A percentile compares a stretch with the other conserved stretches of the same genome.
phyloP scores from a whole-genome alignment of 2,888 invertebrate species.

The Diplazon laetatorius region DNA sequence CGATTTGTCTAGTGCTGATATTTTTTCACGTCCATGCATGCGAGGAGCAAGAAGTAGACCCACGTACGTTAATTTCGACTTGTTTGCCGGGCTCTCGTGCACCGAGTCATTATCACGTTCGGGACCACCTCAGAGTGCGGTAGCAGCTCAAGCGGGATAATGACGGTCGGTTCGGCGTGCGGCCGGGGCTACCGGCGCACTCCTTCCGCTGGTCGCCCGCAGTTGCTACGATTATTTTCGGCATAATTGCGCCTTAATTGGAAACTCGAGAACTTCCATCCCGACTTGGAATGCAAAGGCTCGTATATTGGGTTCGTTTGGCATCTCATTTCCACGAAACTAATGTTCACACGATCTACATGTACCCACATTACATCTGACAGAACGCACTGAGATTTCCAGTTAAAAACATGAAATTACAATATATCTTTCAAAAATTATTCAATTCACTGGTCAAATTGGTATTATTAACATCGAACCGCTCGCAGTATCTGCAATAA shows the following conservation, averaged over 20 bases:
- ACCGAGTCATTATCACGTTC: conserved; percentile 27
- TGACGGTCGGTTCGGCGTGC: conserved; percentile 26
- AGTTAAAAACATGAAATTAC: too few species aligned
- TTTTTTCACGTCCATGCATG: neutral
- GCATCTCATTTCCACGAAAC: neutral
- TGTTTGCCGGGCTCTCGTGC: neutral
- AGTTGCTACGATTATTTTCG: conserved; percentile 67
- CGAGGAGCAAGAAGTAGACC: neutral
- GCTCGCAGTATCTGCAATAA: neutral
- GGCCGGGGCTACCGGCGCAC: neutral
- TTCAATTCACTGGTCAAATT: neutral
- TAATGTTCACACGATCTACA: neutral
- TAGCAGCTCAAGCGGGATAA: conserved; percentile 29
- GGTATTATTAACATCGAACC: neutral
- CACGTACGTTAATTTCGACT: conserved; percentile 19
- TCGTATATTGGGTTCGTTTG: conserved; percentile 8
- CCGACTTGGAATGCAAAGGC: neutral
- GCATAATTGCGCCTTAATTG: conserved; percentile 74
- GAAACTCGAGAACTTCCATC: conserved; percentile 66
- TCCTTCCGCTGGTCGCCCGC: conserved; percentile 3
- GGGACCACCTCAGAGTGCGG: neutral
- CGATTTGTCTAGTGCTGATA: too few species aligned
- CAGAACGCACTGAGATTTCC: too few species aligned
- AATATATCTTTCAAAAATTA: neutral
- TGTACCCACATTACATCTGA: neutral